These are phyloP conservation scores for Rallus crepitans DNA, from an alignment of 2,797 vertebrate genomes.

Conservation along the genomic window DNA sequence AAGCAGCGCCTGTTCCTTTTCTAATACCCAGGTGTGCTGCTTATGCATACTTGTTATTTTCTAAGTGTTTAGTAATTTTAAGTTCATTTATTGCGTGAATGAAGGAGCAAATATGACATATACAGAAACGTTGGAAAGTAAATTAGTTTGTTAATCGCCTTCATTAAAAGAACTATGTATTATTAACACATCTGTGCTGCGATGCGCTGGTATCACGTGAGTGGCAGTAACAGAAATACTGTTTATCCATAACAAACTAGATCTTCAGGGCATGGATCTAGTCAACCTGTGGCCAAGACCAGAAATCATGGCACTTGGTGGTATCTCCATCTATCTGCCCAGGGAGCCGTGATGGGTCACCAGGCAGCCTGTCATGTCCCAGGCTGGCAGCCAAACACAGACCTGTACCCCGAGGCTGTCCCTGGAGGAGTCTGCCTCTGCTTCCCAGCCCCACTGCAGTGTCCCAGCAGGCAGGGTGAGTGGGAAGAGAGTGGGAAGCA, in stretches of 20 bases:
- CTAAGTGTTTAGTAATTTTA: neutral
- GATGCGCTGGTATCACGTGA: neutral
- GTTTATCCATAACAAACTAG: neutral
- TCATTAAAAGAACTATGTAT: neutral
- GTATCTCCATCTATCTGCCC: neutral
- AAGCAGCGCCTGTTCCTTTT: neutral
- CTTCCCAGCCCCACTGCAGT: accelerated
- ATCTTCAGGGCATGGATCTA: neutral
- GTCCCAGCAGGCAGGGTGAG: neutral
- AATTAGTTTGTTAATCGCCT: slow-evolving; percentile 29
- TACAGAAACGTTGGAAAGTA: slow-evolving; percentile 13
- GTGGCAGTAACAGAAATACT: slow-evolving; percentile 13
- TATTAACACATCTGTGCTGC: slow-evolving; percentile 9
- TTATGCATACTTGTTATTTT: neutral
- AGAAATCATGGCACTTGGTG: neutral
- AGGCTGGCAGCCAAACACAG: neutral
- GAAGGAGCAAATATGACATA: slow-evolving; percentile 44
- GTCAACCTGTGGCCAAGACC: neutral
- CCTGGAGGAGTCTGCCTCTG: neutral
- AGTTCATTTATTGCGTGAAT: slow-evolving; percentile 22
- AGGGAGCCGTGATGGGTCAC: neutral
- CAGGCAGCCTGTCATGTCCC: neutral
- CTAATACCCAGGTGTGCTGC: neutral
- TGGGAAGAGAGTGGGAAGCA: accelerated
- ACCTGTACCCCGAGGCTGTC: neutral